Conservation (phyloP, 2,113 vertebrate species). For the Triplophysa tibetana region DNA sequence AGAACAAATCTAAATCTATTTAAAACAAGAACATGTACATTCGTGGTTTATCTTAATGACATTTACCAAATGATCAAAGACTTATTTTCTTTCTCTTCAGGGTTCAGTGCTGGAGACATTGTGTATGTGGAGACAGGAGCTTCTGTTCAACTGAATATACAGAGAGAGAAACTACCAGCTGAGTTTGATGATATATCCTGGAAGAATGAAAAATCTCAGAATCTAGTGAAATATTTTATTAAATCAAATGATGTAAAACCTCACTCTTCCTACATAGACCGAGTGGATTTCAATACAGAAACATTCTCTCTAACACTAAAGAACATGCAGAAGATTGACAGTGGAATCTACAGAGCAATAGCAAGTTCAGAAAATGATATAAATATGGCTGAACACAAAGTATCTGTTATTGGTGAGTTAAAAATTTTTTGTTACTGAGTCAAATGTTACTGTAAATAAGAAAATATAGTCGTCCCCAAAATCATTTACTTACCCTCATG, state of each 20-base stretch:
- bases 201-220: background rate
- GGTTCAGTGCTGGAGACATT: background rate
- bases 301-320: constrained; percentile 35
- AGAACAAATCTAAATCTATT: no score
- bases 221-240: background rate
- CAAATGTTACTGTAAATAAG: background rate
- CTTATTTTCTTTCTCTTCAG: constrained; percentile 6
- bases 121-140: background rate
- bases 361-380: rapidly evolving
- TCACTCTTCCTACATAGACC: background rate
- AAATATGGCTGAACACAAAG: background rate
- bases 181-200: background rate
- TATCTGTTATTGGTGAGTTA: constrained; percentile 36
- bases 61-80: background rate
- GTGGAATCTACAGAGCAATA: background rate
- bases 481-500: no score
- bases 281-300: constrained; percentile 6
- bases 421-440: background rate
- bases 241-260: rapidly evolving
- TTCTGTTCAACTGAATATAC: constrained; percentile 7
- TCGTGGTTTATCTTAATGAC: no score
- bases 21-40: no score
- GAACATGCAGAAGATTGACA: constrained; percentile 32
- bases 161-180: background rate
- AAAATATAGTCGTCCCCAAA: no score